Base-by-base conservation (phyloP, 2,888 invertebrate species). In the Drosophila parthenogenetica region DNA sequence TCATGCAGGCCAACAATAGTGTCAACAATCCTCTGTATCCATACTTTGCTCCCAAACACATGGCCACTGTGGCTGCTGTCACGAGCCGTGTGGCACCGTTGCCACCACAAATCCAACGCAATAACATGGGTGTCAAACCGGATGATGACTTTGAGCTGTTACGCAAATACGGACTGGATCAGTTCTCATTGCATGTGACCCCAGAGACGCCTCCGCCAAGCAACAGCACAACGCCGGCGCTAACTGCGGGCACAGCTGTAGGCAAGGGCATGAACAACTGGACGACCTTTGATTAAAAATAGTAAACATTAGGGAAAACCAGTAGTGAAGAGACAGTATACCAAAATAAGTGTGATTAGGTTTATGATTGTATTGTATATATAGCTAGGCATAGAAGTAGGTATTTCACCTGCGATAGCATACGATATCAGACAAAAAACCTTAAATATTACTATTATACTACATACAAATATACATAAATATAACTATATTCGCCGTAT, bases 21-120 rank as follows among this genome's bases (percentile, higher is more conserved):
- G 77, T 89, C 46, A 90, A 84, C 67, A 94, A 94, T 90, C 93
- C 93, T 1, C 73, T 93, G 2, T 93, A 94, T 81, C 93, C 93
- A 1, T 93, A 93, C 72, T 93, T 93, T 78, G 91, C 93, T 54
- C 93, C 93, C 16, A 90, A 92, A 62, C 91, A 91, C 69, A 87
- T 80, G 82, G 77, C 83, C 65, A 70, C 83, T 16, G 74, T 76
- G 53, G 73, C 79, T 35, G 74, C 79, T 19, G 81, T 79, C 11
- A 75, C 84, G 50, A 61, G 67, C 54, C 77, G 83, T 39, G 53
- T 84, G 11, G 77, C 79, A 14, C 82, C 86, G n/a, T 60, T 81
- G 57, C 76, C 86, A 14, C 79, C 87, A 45, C 89, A 84, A 42
- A 69, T 78, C 10, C 87, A 73, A 16, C 81, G 79, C n/a, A 69